Base-by-base conservation (phyloP, 2,888 invertebrate species). In the Drosophila buzzatii region DNA sequence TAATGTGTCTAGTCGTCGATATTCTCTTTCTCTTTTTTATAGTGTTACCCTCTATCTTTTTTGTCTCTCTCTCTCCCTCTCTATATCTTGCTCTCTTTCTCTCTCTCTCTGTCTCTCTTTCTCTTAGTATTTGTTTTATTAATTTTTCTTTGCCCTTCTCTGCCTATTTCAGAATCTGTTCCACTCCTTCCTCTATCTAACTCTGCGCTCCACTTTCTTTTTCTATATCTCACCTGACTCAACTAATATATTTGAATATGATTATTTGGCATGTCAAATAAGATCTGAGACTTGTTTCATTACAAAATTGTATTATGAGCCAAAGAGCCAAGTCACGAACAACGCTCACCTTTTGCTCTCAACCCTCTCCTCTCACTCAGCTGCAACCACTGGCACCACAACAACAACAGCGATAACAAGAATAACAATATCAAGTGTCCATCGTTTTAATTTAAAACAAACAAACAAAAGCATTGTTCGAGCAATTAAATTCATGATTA, bases 401-500 rank as follows among this genome's bases (percentile, higher is more conserved):
- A 55, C 18, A 73, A 49, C 45, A 20, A 4, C 16, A 52, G 47
- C n/a, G 70, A 44, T 42, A 68, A 66, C 47, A 39, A 10, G 57
- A 52, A 56, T 27, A 77, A 57, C 41, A 71, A 66, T 77, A 67
- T 73, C 77, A 79, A 79, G 77, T 79, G 79, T 79, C 79, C 80
- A 67, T 59, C 69, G 70, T 73, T 82, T 82, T 79, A 82, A 82
- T 82, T 82, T 82, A 82, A 82, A 79, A 71, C 53, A 82, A 79
- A 71, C 53, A 82, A 82, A 82, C 79, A 82, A 82, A 82, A 70
- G 78, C 76, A 78, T 81, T 81, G 79, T 84, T 79, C 75, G 73
- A 80, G 82, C 82, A 81, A 83, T 84, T 81, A 78, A 74, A 79
- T 71, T 63, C 75, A 79, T 82, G 73, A 79, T 79, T 72, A 76